These are phyloP conservation scores for Diceros bicornis DNA, from an alignment of 2,797 vertebrate species.

Conservation along the genomic window DNA sequence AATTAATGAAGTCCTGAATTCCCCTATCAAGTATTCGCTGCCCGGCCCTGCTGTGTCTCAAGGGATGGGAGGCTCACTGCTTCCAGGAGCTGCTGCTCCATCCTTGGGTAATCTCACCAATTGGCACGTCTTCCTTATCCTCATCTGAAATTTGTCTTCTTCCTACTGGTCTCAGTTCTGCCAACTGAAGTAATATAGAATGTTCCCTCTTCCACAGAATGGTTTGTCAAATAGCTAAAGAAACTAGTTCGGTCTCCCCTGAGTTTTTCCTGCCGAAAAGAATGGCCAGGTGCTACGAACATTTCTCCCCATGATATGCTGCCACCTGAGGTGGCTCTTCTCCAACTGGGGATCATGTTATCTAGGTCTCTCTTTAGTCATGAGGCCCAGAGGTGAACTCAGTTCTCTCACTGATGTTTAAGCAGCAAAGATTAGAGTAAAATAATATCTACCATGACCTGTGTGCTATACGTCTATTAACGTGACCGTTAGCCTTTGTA, in stretches of 20 bases:
- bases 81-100: not conserved
- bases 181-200: constrained; percentile 17
- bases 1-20: not conserved
- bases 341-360: not conserved
- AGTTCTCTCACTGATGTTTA: constrained; percentile 2
- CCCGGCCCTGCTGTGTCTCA: not conserved
- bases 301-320: not conserved
- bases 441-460: not conserved
- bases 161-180: constrained; percentile 22
- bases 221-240: constrained; percentile 45
- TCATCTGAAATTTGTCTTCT: constrained; percentile 54
- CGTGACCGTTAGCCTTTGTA: not conserved
- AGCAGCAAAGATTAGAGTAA: constrained; percentile 3
- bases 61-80: not conserved
- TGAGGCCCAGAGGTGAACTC: not conserved
- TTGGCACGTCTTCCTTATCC: not conserved
- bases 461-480: not conserved
- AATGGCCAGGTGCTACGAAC: not conserved
- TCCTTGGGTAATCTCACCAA: not conserved
- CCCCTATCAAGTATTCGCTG: not conserved
- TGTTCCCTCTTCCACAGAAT: constrained; percentile 20
- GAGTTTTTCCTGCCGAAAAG: constrained; percentile 37
- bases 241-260: constrained; percentile 15
- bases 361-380: not conserved
- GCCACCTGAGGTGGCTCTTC: not conserved